A percentile compares a stretch with the other conserved stretches of the same genome.
phyloP scores from a whole-genome alignment of 2,113 vertebrate species.

The Gambusia holbrooki region DNA sequence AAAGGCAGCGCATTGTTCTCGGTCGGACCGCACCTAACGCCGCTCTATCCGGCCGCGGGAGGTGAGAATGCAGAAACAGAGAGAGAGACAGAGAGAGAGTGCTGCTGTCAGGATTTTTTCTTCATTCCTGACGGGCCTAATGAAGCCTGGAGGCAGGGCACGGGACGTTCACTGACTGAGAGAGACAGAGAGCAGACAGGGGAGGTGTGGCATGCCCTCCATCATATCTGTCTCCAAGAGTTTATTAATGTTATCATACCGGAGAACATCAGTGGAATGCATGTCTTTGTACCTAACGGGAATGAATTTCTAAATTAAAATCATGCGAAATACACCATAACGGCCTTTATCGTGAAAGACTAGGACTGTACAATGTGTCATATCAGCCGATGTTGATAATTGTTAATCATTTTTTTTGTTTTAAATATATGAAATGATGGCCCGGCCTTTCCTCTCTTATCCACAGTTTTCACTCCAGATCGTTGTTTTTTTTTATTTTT shows the following conservation, averaged over 20 bases:
- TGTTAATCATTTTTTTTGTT: too few relatives aligned
- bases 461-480: too few relatives aligned
- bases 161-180: slow-evolving; percentile 54
- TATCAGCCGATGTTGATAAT: too few relatives aligned
- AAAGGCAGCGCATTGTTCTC: slow-evolving; percentile 9
- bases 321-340: too few relatives aligned
- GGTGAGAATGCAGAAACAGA: slow-evolving; percentile 43
- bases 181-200: neutral
- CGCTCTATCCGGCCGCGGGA: slow-evolving; percentile 14
- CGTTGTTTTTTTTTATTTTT: too few relatives aligned
- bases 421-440: too few relatives aligned
- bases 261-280: neutral
- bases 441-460: too few relatives aligned
- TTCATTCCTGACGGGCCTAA: slow-evolving; percentile 65
- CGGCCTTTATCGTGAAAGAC: too few relatives aligned
- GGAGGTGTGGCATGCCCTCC: slow-evolving; percentile 42
- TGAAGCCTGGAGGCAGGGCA: slow-evolving; percentile 53
- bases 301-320: too few relatives aligned
- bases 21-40: slow-evolving; percentile 9
- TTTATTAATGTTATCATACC: neutral
- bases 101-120: slow-evolving; percentile 63
- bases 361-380: too few relatives aligned
- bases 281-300: neutral
- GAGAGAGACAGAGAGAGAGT: slow-evolving; percentile 32
- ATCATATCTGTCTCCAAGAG: slow-evolving; percentile 3